phyloP scores from a whole-genome alignment of 2,113 vertebrate genomes.

The Petroica traversi region DNA sequence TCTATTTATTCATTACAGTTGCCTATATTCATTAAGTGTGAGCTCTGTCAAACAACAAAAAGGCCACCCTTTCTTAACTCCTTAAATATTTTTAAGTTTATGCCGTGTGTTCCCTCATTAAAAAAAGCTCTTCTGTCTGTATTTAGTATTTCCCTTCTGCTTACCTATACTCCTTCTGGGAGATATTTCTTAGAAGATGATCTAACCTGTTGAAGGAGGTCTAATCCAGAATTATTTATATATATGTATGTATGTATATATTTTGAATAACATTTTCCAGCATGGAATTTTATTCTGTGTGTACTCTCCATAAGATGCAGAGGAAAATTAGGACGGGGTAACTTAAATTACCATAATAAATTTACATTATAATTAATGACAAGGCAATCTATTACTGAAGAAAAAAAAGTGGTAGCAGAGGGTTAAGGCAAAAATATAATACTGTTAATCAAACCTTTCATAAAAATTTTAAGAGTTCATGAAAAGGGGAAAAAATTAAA shows the following conservation, averaged over 20 bases:
- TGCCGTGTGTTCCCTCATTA: not conserved
- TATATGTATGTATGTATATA: too few species aligned
- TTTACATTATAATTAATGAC: not conserved
- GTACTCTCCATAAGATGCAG: not conserved
- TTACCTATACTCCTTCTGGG: not conserved
- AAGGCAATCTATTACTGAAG: not conserved
- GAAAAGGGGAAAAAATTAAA: not conserved
- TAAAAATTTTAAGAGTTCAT: not conserved
- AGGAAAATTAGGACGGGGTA: not conserved
- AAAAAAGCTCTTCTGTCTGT: not conserved
- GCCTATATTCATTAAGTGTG: not conserved
- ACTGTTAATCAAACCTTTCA: not conserved
- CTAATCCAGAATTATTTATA: not conserved
- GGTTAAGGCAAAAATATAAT: not conserved
- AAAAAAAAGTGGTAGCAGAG: not conserved
- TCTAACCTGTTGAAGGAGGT: not conserved
- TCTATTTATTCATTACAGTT: not conserved
- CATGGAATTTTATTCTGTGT: not conserved
- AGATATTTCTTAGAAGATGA: not conserved
- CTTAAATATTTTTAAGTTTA: not conserved
- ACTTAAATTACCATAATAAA: not conserved
- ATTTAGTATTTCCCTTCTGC: not conserved
- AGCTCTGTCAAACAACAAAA: not conserved
- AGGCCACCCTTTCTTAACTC: not conserved
- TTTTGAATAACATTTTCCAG: not conserved